Base-by-base conservation (phyloP, 2,888 invertebrate genomes). In the Drosophila kuntzei region DNA sequence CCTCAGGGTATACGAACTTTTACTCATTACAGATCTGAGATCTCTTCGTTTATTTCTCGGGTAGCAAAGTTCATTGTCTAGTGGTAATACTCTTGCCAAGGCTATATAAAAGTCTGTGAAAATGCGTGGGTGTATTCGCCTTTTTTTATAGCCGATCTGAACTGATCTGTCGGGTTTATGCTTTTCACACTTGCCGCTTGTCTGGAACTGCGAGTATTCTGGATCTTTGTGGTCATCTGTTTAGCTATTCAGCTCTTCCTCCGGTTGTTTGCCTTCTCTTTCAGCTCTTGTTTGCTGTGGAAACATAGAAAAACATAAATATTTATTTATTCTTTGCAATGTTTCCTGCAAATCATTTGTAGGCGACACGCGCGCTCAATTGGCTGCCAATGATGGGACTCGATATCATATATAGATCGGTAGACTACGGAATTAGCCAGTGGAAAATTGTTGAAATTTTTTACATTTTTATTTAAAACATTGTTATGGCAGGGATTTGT, bases 131-230 rank as follows among this genome's bases (percentile, higher is more conserved):
- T 22, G 55, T 12, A 12, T 58, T 32, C 18, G 11, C n/a, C n/a
- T 51, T 53, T 63, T 29, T 74, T 63, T 55, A 61, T 67, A 25
- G 34, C 59, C 22, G 39, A 64, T 70, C 70, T 58, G 27, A 25
- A 59, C 37, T 29, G 46, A 64, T 79, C 62, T 64, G 59, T 71
- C 60, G 71, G 47, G 53, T 60, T 46, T 41, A 59, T 60, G 39
- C 32, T 81, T 71, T 84, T 84, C 85, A 69, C 82, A 83, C 81
- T 75, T 80, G 76, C 65, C 32, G 16, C 20, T 34, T 55, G 51
- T 51, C 76, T 76, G 79, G 79, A 62, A 39, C 36, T 29, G 29
- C 50, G 57, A 32, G 57, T 44, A 49, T 37, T 60, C 44, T 47
- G 59, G 25, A 57, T 32, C 58, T 51, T 16, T 27, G 32, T 25